A percentile compares a stretch with the other conserved stretches of the same genome.
These are phyloP conservation scores for human DNA, from an alignment of 2,113 vertebrate genomes.

Conservation along the genomic window GRCh38 chr6:125929501-125930000, in stretches of 20 bases:
- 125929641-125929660: conserved; percentile 55
- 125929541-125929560: conserved; percentile 66
- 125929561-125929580: conserved; percentile 57
- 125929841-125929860: conserved; percentile 46
- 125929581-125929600: conserved; percentile 35
- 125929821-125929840: conserved; percentile 44
- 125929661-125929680: conserved; percentile 36
- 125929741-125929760: conserved; percentile 57
- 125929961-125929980: conserved; percentile 49
- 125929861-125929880: conserved; percentile 62
- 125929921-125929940: neutral
- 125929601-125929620: conserved; percentile 38
- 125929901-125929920: conserved; percentile 55
- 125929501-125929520: conserved; percentile 38
- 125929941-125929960: neutral
- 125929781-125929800: conserved; percentile 51
- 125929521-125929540: conserved; percentile 76
- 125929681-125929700: conserved; percentile 36
- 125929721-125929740: conserved; percentile 18
- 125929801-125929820: conserved; percentile 50
- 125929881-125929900: conserved; percentile 54
- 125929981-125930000: conserved; percentile 45
- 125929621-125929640: conserved; percentile 54
- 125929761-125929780: conserved; percentile 53
- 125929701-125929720: conserved; percentile 37